Evolutionary conservation across 2,113 vertebrate genomes (phyloP).

Genomic region (Notarius lentiginosus): DNA sequence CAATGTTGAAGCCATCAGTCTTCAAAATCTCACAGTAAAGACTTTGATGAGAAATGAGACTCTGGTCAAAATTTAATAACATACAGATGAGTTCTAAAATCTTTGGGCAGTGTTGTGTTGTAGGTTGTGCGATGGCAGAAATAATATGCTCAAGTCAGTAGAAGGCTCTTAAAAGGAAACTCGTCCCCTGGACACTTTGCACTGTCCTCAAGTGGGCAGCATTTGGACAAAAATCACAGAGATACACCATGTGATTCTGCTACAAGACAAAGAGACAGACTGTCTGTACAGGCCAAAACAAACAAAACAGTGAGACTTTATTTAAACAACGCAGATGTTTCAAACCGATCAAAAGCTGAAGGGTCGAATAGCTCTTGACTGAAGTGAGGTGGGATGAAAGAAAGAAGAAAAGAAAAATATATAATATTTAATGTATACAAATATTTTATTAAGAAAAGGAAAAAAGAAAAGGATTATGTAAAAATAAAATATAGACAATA

Average conservation of each 20-base stretch:
- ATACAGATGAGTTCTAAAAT: too few species aligned
- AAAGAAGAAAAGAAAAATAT: not conserved
- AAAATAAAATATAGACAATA: too few species aligned
- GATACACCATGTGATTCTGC: not conserved
- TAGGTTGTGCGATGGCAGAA: not conserved
- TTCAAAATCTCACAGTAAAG: too few species aligned
- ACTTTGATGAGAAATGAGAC: not conserved
- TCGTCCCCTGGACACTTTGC: not conserved
- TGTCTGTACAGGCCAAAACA: too few species aligned
- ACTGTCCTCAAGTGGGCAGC: constrained; percentile 18
- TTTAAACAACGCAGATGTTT: not conserved
- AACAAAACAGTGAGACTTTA: not conserved
- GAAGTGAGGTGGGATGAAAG: too few species aligned
- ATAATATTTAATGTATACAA: not conserved
- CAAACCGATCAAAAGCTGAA: not conserved
- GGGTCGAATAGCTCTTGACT: too few species aligned
- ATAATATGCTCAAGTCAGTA: too few species aligned
- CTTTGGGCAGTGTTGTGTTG: not conserved
- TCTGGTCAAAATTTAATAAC: too few species aligned
- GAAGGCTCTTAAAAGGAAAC: not conserved
- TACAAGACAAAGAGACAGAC: too few species aligned
- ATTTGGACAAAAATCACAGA: constrained; percentile 6
- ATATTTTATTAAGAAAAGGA: too few species aligned
- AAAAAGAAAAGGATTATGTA: too few species aligned
- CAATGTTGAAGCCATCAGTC: too few species aligned